Evolutionary conservation across 2,888 invertebrate species (phyloP).

Genomic region (Drosophila robusta): DNA sequence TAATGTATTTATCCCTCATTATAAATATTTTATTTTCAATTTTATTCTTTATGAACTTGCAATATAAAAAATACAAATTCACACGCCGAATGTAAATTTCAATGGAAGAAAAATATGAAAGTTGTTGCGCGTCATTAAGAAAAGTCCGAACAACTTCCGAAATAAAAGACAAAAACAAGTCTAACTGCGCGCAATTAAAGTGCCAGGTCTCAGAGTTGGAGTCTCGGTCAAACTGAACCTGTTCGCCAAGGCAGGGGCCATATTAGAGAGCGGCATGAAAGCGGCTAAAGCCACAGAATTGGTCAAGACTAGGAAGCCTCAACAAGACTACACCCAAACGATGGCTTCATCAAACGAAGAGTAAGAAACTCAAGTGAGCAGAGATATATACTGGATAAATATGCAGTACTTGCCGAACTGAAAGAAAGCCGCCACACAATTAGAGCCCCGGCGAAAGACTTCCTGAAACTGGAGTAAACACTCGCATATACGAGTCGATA

Average conservation of each 20-base stretch:
- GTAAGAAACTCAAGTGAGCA: not conserved
- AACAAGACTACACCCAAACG: constrained; percentile 28
- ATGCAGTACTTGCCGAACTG: constrained; percentile 14
- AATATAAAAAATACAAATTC: constrained; percentile 16
- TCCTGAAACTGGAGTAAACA: constrained; percentile 38
- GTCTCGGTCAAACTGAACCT: constrained; percentile 69
- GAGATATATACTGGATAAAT: not conserved
- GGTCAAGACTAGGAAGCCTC: constrained; percentile 40
- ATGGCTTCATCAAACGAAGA: constrained; percentile 33
- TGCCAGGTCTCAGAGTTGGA: constrained; percentile 17
- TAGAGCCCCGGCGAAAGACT: constrained; percentile 33
- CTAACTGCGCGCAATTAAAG: constrained; percentile 73
- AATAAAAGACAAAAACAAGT: constrained; percentile 62
- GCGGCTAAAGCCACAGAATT: constrained; percentile 41
- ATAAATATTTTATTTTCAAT: not conserved
- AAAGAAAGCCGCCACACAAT: constrained; percentile 58
- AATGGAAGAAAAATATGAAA: constrained; percentile 65
- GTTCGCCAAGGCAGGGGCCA: constrained; percentile 48
- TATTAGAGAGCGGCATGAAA: constrained; percentile 45
- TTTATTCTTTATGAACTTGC: not conserved
- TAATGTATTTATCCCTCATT: too few relatives aligned
- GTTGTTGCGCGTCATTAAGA: constrained; percentile 57
- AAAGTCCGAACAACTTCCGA: constrained; percentile 49
- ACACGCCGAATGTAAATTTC: constrained; percentile 27
- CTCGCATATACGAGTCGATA: constrained; percentile 20